Evolutionary conservation across 2,113 vertebrate genomes (phyloP).

Genomic region (Symphodus melops): DNA sequence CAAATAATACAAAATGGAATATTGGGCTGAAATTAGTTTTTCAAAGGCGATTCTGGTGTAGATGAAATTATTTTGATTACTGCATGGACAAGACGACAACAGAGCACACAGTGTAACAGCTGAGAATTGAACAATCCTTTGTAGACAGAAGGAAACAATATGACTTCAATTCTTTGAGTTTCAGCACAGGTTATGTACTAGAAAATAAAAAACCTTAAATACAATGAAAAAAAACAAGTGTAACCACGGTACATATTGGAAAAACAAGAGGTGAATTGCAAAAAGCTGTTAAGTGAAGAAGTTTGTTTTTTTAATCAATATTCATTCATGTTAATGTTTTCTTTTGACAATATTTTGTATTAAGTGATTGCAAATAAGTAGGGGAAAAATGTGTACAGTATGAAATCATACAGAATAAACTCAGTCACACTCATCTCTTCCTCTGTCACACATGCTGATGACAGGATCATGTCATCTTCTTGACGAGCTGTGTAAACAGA

Average conservation of each 20-base stretch:
- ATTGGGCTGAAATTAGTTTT: conserved; percentile 36
- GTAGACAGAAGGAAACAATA: conserved; percentile 3
- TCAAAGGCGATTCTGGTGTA: conserved; percentile 4
- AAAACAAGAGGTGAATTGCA: background rate
- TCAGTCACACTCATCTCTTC: no score
- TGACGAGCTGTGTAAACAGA: no score
- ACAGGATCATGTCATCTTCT: no score
- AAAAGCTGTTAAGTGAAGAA: background rate
- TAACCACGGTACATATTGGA: background rate
- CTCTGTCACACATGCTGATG: no score
- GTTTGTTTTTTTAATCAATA: no score
- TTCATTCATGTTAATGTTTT: background rate
- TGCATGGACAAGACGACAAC: conserved; percentile 29
- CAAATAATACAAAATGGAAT: conserved; percentile 35
- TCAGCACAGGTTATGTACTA: background rate
- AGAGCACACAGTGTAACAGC: conserved; percentile 1
- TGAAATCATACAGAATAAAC: no score
- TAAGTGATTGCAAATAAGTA: no score
- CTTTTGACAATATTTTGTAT: no score
- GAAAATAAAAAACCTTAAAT: background rate
- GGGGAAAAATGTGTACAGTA: no score
- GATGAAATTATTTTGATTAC: conserved; percentile 56
- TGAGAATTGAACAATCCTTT: conserved; percentile 39
- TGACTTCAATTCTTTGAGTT: background rate
- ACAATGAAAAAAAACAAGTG: background rate